Evolutionary conservation across 2,797 vertebrate genomes (phyloP).

Genomic region (Muscicapa striata): DNA sequence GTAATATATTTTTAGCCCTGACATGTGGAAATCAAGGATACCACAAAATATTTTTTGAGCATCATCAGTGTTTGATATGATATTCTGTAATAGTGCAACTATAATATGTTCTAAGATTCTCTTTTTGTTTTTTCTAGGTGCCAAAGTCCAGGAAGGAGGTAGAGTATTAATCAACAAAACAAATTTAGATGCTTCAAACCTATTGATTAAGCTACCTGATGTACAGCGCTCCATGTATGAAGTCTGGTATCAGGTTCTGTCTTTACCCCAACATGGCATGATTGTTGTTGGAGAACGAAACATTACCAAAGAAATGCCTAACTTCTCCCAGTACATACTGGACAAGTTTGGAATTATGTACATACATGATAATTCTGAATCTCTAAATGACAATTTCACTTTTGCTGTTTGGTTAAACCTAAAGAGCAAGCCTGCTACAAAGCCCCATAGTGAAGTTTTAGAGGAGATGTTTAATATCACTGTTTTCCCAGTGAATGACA

Average conservation of each 20-base stretch:
- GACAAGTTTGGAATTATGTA: conserved; percentile 88
- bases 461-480: conserved; percentile 89
- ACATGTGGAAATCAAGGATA: background rate
- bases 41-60: background rate
- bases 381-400: conserved; percentile 80
- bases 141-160: conserved; percentile 83
- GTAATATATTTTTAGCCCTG: background rate
- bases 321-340: conserved; percentile 88
- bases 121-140: conserved; percentile 75
- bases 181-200: conserved; percentile 88
- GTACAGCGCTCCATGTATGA: conserved; percentile 80
- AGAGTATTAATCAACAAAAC: conserved; percentile 83
- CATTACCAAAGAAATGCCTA: conserved; percentile 87
- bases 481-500: conserved; percentile 86
- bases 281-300: conserved; percentile 87
- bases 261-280: conserved; percentile 83
- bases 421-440: conserved; percentile 81
- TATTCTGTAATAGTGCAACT: background rate
- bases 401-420: conserved; percentile 87
- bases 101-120: background rate
- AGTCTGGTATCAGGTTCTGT: conserved; percentile 89
- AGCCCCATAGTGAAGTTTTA: conserved; percentile 76
- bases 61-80: background rate
- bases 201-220: conserved; percentile 83
- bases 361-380: conserved; percentile 89